Conservation (phyloP, 1,140 invertebrate species). For the Hyphantria cunea region DNA sequence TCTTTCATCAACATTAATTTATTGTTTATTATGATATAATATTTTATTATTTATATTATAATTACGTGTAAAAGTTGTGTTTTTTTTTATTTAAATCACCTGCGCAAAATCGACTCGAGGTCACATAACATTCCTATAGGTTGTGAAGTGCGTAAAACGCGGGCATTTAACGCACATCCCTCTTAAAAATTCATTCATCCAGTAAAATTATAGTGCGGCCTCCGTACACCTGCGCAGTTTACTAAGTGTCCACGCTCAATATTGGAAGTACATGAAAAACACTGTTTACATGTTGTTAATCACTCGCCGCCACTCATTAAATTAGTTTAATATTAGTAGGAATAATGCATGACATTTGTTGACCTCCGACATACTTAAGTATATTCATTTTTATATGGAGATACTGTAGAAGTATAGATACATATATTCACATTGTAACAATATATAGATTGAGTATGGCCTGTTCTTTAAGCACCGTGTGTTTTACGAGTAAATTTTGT, state of each 20-base stretch:
- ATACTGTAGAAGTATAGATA: no score
- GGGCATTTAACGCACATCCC: constrained; percentile 24
- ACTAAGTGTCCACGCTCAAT: constrained; percentile 19
- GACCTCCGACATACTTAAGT: not conserved
- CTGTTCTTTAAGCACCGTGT: no score
- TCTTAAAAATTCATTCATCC: constrained; percentile 30
- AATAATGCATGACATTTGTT: not conserved
- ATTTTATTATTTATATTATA: not conserved
- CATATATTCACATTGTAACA: no score
- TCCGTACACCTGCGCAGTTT: constrained; percentile 21
- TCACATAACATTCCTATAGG: constrained; percentile 9
- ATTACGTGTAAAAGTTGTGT: no score
- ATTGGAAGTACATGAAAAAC: constrained; percentile 8
- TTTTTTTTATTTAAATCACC: no score
- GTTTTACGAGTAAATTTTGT: no score
- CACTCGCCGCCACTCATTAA: not conserved
- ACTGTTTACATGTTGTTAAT: constrained; percentile 21
- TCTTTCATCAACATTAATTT: not conserved
- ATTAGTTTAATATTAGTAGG: no score
- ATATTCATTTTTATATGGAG: not conserved
- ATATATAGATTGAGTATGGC: no score
- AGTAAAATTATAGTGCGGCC: constrained; percentile 24
- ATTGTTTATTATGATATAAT: not conserved
- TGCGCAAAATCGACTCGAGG: no score
- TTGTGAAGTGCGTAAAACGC: constrained; percentile 18